phyloP scores from a whole-genome alignment of 1,140 invertebrate species.

The Calliopsis andreniformis region DNA sequence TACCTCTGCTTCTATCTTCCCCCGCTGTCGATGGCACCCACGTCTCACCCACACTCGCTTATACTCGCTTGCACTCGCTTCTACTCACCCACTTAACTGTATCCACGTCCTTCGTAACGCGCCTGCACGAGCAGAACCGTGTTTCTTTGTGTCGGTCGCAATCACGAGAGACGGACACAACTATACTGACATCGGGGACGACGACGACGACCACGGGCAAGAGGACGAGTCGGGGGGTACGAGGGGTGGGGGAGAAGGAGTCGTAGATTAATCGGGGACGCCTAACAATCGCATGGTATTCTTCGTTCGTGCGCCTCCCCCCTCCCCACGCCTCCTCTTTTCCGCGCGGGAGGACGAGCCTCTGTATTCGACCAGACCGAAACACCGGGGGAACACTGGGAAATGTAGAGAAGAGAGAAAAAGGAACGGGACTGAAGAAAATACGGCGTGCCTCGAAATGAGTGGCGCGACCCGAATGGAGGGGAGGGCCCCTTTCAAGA shows the following conservation, averaged over 20 bases:
- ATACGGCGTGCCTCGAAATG: background rate
- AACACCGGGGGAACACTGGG: background rate
- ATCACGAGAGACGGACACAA: constrained; percentile 45
- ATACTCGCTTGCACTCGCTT: too few relatives aligned
- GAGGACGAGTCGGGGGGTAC: background rate
- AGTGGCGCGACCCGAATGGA: too few relatives aligned
- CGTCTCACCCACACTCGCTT: too few relatives aligned
- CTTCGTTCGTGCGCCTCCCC: constrained; percentile 41
- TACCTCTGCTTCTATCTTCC: too few relatives aligned
- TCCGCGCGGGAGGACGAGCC: constrained; percentile 38
- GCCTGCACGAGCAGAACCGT: constrained; percentile 13
- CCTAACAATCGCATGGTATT: constrained; percentile 61
- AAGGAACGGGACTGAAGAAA: background rate
- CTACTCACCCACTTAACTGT: constrained; percentile 28
- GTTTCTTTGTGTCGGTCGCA: constrained; percentile 34
- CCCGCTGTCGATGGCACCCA: constrained; percentile 28
- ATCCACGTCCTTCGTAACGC: constrained; percentile 1
- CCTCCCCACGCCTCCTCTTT: constrained; percentile 23
- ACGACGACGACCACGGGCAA: background rate
- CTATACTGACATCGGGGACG: constrained; percentile 21
- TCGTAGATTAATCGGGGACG: constrained; percentile 62
- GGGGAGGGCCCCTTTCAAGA: too few relatives aligned
- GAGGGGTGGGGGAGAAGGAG: constrained; percentile 12
- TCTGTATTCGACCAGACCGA: constrained; percentile 36
- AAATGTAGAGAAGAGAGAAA: constrained; percentile 11